phyloP scores from a whole-genome alignment of 2,113 vertebrate genomes.

The Zosterops borbonicus region DNA sequence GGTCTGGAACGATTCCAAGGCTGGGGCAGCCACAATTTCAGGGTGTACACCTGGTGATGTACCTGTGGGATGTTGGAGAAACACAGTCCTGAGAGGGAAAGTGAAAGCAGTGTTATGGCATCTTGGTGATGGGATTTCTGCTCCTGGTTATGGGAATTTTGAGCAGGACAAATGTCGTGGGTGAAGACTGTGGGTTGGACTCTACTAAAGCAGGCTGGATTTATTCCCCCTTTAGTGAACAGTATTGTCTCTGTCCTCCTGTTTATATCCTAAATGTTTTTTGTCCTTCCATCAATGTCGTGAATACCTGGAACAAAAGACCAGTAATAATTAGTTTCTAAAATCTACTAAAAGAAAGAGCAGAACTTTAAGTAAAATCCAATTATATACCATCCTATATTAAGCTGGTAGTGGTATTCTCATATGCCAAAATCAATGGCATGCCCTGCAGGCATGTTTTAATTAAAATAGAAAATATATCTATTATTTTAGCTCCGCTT shows the following conservation, averaged over 20 bases:
- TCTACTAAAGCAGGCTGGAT: background rate
- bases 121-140: background rate
- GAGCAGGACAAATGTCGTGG: background rate
- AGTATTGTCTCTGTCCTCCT: background rate
- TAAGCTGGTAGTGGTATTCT: background rate
- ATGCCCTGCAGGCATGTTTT: background rate
- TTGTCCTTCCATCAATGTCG: background rate
- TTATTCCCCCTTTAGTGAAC: background rate
- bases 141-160: background rate
- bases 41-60: rapidly evolving
- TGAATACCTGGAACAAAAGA: background rate
- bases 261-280: background rate
- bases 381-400: background rate
- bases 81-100: background rate
- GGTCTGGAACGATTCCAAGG: background rate
- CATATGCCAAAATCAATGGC: background rate
- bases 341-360: background rate
- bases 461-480: background rate
- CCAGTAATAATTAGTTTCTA: background rate
- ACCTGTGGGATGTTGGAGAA: rapidly evolving
- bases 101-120: background rate
- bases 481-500: background rate
- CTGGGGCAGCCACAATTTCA: background rate
- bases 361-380: background rate
- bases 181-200: background rate